A percentile compares a stretch with the other conserved stretches of the same genome.
phyloP scores from a whole-genome alignment of 1,140 invertebrate species.

The Reticulitermes speratus region DNA sequence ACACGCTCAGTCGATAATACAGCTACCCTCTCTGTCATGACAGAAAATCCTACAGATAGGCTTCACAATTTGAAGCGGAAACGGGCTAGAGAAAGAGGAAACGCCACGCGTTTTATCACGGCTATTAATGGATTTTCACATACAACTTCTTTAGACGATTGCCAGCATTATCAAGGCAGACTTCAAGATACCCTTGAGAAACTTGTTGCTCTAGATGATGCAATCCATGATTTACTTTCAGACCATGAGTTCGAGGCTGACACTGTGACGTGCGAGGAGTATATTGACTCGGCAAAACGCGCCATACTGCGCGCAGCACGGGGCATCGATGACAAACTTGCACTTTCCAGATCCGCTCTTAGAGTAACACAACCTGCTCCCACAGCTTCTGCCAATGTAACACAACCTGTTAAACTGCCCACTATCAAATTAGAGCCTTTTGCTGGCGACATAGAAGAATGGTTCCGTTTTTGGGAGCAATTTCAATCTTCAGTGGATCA shows the following conservation, averaged over 20 bases:
- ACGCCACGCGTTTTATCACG: background rate
- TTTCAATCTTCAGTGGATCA: background rate
- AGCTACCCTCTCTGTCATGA: background rate
- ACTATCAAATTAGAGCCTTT: background rate
- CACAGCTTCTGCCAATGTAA: background rate
- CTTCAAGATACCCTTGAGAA: background rate
- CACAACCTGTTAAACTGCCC: background rate
- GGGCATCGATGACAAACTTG: background rate
- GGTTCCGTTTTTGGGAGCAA: conserved; percentile 10
- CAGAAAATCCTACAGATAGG: background rate
- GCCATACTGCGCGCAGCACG: background rate
- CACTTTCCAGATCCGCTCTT: background rate
- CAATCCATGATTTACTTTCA: background rate
- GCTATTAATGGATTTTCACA: background rate
- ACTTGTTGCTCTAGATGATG: background rate
- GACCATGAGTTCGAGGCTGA: background rate
- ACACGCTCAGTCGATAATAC: background rate
- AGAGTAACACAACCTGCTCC: too few species aligned
- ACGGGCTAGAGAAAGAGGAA: background rate
- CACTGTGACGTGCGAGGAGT: background rate
- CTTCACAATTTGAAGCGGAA: background rate
- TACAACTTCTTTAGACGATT: background rate
- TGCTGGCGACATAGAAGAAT: background rate
- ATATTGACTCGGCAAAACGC: conserved; percentile 7
- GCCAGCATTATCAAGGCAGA: background rate